Percentiles rank a stretch among this genome's conserved stretches.
Evolutionary conservation across 2,888 invertebrate genomes (phyloP).

Genomic region (Syritta pipiens): DNA sequence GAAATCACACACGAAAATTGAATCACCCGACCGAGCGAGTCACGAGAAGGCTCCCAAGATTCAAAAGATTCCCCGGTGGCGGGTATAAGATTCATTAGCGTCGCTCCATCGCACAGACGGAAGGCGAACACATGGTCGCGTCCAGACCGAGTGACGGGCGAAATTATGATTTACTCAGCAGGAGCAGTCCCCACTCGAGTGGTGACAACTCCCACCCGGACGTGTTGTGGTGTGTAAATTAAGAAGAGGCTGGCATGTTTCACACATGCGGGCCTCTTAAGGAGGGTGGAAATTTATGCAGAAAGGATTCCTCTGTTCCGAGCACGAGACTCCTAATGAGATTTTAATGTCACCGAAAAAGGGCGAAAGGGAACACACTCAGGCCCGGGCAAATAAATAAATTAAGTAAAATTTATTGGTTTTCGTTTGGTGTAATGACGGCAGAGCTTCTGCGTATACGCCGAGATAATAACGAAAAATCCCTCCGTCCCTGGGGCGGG

Average conservation of each 20-base stretch:
- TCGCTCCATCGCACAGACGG: not conserved
- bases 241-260: too few species aligned
- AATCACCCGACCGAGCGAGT: constrained; percentile 58
- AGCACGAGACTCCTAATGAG: constrained; percentile 43
- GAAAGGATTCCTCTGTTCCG: constrained; percentile 31
- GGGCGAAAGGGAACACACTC: not conserved
- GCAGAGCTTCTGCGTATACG: constrained; percentile 1
- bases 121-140: constrained; percentile 17
- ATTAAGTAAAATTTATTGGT: constrained; percentile 55
- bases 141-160: not conserved
- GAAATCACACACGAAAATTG: constrained; percentile 56
- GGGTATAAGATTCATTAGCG: constrained; percentile 27
- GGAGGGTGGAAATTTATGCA: constrained; percentile 15
- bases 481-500: not conserved
- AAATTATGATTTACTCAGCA: too few species aligned
- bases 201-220: constrained; percentile 50
- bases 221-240: constrained; percentile 56
- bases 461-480: constrained; percentile 42
- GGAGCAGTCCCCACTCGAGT: too few species aligned
- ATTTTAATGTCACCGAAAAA: constrained; percentile 54
- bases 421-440: constrained; percentile 27
- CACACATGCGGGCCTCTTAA: constrained; percentile 27
- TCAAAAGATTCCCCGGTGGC: not conserved
- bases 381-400: constrained; percentile 35
- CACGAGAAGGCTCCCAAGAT: constrained; percentile 38